These are phyloP conservation scores for Enteromius afrohamiltoni DNA, from an alignment of 2,797 vertebrate species.

Conservation along the genomic window DNA sequence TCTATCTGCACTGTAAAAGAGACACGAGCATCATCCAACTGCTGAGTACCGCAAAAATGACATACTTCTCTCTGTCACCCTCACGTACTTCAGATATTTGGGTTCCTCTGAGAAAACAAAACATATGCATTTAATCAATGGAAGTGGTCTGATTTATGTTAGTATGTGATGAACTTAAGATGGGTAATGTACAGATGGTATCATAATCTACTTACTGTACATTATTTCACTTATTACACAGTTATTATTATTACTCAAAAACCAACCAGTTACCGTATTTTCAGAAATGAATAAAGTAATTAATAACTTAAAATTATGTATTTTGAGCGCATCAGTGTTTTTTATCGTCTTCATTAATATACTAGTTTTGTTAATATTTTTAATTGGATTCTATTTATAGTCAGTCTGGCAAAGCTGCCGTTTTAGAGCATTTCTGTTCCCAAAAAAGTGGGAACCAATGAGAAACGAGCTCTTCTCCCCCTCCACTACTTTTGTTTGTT, in stretches of 20 bases:
- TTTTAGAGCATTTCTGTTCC: no score
- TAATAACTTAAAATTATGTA: neutral
- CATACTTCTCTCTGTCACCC: constrained; percentile 25
- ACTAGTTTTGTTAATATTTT: neutral
- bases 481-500: no score
- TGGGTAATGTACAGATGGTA: neutral
- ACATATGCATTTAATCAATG: neutral
- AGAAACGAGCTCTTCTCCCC: no score
- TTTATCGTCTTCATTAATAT: neutral
- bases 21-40: constrained; percentile 67
- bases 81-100: constrained; percentile 3
- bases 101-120: neutral
- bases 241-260: neutral
- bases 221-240: neutral
- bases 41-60: constrained; percentile 65
- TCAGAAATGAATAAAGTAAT: neutral
- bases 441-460: no score
- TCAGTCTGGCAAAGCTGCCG: no score
- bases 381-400: neutral
- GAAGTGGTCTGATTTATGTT: neutral
- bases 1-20: constrained; percentile 71
- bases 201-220: neutral
- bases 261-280: no score
- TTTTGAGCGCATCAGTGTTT: neutral
- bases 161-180: neutral